Evolutionary conservation across 2,113 vertebrate species (phyloP), one percentile per base, ranked within the genome.

Genomic region (Lasiurus cinereus): DNA sequence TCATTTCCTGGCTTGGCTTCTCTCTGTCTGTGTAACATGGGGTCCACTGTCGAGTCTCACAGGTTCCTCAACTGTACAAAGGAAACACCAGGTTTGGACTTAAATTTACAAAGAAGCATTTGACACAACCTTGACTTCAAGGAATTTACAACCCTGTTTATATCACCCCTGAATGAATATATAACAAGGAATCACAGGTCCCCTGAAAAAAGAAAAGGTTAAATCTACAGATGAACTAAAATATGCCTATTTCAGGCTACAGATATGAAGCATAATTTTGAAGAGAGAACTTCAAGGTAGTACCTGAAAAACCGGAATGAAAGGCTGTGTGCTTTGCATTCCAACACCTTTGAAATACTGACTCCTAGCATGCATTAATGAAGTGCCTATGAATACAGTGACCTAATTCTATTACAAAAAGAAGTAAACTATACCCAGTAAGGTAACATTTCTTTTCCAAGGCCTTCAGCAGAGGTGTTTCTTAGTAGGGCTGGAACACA

Each of bases 341-440:
- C 92, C 78, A 73, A 5, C 39, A 39, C 18, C 54, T 87, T 16
- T 6, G 10, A 8, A 33, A 84, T 22, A 48, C 36, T 33, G 31
- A 67, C 72, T 67, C 27, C 7, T 31, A 39, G 22, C 22, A 11
- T 12, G 90, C 74, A 70, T 50, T 79, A 83, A 93, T 56, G 48
- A 93, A 73, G 64, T 15, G 39, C 22, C 69, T 78, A 7, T 70
- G 90, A 92, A 73, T 69, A 83, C 69, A 43, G 80, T 95, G 96
- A 96, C 94, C 94, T 96, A 78, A 93, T 94, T 95, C 54, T 43
- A 83, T 22, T 74, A 78, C 22, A 78, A 52, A 79, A 83, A 52
- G 15, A 78, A 54, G 84, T 39, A 33, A 48, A 77, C 67, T 64
- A n/a, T 27, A 89, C 66, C 36, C 67, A 90, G 48, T 67, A 72